Evolutionary conservation across 2,888 invertebrate genomes (phyloP).

Genomic region (Coecobrya sp.): DNA sequence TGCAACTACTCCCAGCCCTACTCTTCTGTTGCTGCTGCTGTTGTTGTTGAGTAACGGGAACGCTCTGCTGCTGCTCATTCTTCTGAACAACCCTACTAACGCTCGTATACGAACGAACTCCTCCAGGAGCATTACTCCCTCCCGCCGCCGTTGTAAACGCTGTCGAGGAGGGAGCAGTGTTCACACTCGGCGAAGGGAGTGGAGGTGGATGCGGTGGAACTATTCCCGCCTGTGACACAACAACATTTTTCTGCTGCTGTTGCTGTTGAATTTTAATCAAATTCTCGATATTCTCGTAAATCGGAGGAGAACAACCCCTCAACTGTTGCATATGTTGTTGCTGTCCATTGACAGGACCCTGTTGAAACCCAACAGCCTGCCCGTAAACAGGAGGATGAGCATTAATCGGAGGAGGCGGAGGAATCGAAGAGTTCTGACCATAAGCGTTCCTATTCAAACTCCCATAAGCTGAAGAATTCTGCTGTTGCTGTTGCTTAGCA

Average conservation of each 20-base stretch:
- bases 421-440: background rate
- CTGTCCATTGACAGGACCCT: background rate
- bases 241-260: too few species aligned
- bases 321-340: too few species aligned
- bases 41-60: background rate
- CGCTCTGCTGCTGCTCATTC: background rate
- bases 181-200: background rate
- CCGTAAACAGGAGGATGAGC: background rate
- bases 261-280: background rate
- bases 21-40: background rate
- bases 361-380: background rate
- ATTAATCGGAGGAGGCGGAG: background rate
- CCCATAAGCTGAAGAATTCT: background rate
- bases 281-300: constrained; percentile 66
- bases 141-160: background rate
- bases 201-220: background rate
- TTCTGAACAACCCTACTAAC: background rate
- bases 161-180: too few species aligned
- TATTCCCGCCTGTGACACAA: background rate
- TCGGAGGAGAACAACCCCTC: background rate
- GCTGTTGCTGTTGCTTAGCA: background rate
- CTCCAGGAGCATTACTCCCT: background rate
- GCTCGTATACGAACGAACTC: background rate
- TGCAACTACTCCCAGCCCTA: constrained; percentile 13
- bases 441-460: too few species aligned